Evolutionary conservation across 1,140 invertebrate genomes (phyloP).

Genomic region (Bathynomus jamesi): DNA sequence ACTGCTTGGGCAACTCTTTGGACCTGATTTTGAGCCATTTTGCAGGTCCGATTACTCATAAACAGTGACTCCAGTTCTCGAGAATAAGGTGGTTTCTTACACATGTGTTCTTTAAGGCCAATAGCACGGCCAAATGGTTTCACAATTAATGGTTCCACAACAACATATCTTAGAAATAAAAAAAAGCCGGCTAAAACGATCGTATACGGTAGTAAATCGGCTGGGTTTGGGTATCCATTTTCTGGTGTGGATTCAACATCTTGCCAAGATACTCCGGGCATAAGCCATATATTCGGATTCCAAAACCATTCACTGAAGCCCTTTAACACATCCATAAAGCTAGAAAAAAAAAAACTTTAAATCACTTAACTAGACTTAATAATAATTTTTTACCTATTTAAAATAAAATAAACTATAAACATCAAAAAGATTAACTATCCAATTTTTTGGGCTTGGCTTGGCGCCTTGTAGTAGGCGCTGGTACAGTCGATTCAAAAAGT

Average conservation of each 20-base stretch:
- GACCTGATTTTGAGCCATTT: not conserved
- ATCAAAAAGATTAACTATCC: no score
- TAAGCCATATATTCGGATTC: not conserved
- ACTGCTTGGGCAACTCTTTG: slow-evolving; percentile 64
- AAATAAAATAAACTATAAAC: no score
- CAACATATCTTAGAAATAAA: slow-evolving; percentile 1
- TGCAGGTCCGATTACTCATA: not conserved
- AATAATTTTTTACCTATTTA: no score
- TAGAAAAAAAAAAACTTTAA: no score
- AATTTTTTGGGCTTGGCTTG: no score
- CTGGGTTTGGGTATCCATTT: not conserved
- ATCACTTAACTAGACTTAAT: no score
- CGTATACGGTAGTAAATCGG: slow-evolving; percentile 1
- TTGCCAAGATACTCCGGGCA: not conserved
- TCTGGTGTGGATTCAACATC: not conserved
- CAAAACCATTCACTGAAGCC: slow-evolving; percentile 4
- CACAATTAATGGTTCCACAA: not conserved
- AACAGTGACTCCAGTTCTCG: not conserved
- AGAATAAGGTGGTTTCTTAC: slow-evolving; percentile 5
- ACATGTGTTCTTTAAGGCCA: not conserved
- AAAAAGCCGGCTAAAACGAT: slow-evolving; percentile 5
- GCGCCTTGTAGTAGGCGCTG: no score
- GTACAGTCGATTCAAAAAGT: no score
- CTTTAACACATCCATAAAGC: not conserved
- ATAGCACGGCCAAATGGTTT: slow-evolving; percentile 3